phyloP scores from a whole-genome alignment of 2,113 vertebrate species.

The Axis porcinus region DNA sequence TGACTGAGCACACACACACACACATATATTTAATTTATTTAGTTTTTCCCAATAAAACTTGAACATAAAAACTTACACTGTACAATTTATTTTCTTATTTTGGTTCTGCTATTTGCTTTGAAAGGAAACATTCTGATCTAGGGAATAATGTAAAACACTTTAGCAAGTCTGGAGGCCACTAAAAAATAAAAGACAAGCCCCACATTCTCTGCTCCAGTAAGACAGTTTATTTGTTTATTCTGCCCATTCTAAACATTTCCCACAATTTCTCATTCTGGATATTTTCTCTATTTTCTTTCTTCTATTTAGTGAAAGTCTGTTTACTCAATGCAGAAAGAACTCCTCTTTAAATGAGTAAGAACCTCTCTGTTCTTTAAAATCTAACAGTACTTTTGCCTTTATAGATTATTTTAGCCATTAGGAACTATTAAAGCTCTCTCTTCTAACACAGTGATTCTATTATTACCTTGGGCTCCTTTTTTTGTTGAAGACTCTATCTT shows the following conservation, averaged over 20 bases:
- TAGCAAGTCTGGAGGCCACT: background rate
- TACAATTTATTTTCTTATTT: background rate
- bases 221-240: background rate
- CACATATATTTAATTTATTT: background rate
- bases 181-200: background rate
- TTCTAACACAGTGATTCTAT: background rate
- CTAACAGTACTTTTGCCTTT: background rate
- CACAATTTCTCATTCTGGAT: background rate
- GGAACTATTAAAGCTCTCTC: background rate
- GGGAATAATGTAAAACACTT: background rate
- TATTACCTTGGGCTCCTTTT: background rate
- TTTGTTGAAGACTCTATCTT: background rate
- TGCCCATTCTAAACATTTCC: background rate
- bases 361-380: background rate
- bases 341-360: background rate
- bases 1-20: background rate
- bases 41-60: background rate
- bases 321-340: background rate
- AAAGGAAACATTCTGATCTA: background rate
- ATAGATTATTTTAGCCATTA: background rate
- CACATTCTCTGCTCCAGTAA: background rate
- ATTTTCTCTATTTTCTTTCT: background rate
- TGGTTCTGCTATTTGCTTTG: background rate
- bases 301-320: background rate
- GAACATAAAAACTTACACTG: background rate